Percentiles rank a stretch among this genome's conserved stretches.
Evolutionary conservation across 2,113 vertebrate genomes (phyloP).

Genomic region (Myrmecobius fasciatus): DNA sequence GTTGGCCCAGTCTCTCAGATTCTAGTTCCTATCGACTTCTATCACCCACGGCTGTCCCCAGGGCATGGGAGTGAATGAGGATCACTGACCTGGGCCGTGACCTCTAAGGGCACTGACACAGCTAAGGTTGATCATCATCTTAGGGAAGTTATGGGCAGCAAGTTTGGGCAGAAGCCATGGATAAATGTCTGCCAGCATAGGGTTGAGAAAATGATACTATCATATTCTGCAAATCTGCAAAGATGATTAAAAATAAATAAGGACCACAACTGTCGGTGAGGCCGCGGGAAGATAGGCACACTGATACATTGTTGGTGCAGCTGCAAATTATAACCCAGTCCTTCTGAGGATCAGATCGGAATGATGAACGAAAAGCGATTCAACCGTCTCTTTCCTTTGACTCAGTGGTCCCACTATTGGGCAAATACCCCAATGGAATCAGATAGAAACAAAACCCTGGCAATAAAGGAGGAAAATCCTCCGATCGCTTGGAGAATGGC

Average conservation of each 20-base stretch:
- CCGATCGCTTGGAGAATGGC: not conserved
- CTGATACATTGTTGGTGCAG: not conserved
- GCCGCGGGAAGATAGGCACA: not conserved
- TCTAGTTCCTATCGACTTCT: not conserved
- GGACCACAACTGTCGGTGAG: not conserved
- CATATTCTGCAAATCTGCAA: not conserved
- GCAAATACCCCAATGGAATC: not conserved
- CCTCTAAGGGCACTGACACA: not conserved
- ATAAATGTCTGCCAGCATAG: not conserved
- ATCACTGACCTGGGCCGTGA: not conserved
- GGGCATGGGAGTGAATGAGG: not conserved
- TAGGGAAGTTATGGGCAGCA: not conserved
- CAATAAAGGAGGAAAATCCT: not conserved
- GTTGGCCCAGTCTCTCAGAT: not conserved
- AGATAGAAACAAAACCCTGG: not conserved
- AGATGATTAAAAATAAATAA: not conserved
- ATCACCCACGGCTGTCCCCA: not conserved
- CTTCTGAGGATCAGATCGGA: not conserved
- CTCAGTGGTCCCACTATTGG: not conserved
- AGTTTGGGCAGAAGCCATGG: not conserved
- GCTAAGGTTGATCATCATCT: not conserved
- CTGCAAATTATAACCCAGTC: not conserved
- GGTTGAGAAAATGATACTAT: not conserved
- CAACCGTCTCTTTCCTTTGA: not conserved
- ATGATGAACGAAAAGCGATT: not conserved